These are phyloP conservation scores for Harpagoxenus sublaevis DNA, from an alignment of 2,888 invertebrate species.

Conservation along the genomic window DNA sequence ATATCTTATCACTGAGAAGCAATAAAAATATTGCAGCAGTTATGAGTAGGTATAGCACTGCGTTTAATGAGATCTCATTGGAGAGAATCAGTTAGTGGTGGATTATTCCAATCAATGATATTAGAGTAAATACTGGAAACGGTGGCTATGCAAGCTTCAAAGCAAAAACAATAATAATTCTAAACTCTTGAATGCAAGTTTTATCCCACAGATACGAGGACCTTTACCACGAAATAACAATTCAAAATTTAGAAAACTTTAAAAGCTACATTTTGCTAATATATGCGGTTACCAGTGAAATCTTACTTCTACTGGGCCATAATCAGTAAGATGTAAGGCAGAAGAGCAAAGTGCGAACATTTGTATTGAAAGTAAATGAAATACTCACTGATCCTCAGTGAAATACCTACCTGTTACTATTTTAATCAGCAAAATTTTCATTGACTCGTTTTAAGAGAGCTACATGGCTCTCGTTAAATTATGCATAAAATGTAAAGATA, in stretches of 20 bases:
- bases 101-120: neutral
- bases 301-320: neutral
- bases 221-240: too few relatives aligned
- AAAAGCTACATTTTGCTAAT: neutral
- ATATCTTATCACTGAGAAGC: neutral
- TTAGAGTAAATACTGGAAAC: neutral
- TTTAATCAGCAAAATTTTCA: neutral
- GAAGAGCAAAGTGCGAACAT: neutral
- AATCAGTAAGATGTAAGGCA: neutral
- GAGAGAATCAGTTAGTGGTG: neutral
- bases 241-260: neutral
- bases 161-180: too few relatives aligned
- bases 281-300: neutral
- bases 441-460: neutral
- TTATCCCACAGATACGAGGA: too few relatives aligned
- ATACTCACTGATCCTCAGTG: neutral
- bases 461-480: neutral
- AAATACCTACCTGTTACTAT: neutral
- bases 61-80: constrained; percentile 1
- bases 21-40: neutral
- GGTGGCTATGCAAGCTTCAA: neutral
- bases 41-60: neutral
- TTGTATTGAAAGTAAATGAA: neutral
- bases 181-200: neutral
- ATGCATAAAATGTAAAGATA: neutral